Conservation (phyloP, 2,888 invertebrate genomes). For the Apodemia mormo region DNA sequence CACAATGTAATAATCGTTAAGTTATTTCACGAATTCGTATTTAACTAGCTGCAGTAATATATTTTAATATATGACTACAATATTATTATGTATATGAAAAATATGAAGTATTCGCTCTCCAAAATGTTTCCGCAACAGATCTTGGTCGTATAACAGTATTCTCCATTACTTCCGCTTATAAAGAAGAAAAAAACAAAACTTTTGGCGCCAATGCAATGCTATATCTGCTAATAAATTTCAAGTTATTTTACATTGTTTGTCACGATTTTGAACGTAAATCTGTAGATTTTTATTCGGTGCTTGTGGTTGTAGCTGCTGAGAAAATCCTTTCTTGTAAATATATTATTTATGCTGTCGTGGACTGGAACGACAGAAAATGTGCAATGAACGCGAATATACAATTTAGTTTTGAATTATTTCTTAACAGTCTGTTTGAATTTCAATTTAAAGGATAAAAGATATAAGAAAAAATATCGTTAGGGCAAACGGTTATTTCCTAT, state of each 20-base stretch:
- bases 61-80: too few relatives aligned
- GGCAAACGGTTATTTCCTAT: too few relatives aligned
- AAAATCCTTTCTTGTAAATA: conserved; percentile 7
- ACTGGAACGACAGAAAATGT: not conserved
- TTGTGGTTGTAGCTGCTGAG: conserved; percentile 5
- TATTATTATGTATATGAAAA: too few relatives aligned
- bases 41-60: too few relatives aligned
- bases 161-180: not conserved
- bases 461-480: too few relatives aligned
- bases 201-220: conserved; percentile 17
- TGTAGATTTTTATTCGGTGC: conserved; percentile 11
- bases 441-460: too few relatives aligned
- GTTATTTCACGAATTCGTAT: too few relatives aligned
- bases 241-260: conserved; percentile 19
- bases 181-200: conserved; percentile 2
- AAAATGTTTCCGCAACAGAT: not conserved
- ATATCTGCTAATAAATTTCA: conserved; percentile 12
- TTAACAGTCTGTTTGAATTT: not conserved
- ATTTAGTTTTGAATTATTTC: not conserved
- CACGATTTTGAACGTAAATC: conserved; percentile 9
- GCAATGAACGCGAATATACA: not conserved
- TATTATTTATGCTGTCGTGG: not conserved
- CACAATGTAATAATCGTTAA: too few relatives aligned
- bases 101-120: not conserved
- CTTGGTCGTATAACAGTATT: not conserved